Conservation (phyloP, 2,113 vertebrate genomes). For the Campylomormyrus tamandua region DNA sequence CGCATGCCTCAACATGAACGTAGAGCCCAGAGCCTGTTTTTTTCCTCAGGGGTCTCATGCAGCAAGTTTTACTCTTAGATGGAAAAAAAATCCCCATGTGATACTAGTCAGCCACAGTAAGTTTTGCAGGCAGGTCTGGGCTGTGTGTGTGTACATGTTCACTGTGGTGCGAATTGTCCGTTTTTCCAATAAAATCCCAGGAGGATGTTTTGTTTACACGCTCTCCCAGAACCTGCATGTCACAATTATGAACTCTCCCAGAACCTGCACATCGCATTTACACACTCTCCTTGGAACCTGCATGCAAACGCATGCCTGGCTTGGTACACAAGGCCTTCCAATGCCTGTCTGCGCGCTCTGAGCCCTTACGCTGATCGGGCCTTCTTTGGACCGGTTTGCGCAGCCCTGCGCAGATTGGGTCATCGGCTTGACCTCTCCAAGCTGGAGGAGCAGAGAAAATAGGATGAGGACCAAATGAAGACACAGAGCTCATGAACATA, state of each 20-base stretch:
- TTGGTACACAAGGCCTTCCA: background rate
- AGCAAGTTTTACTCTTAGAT: background rate
- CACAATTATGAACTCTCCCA: background rate
- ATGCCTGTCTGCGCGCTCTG: background rate
- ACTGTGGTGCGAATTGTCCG: background rate
- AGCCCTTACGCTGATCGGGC: background rate
- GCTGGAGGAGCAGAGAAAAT: background rate
- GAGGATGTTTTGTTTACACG: background rate
- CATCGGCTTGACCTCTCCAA: background rate
- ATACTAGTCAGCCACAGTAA: background rate
- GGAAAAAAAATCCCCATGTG: background rate
- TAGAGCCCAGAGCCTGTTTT: background rate
- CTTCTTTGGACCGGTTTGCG: background rate
- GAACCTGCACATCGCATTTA: background rate
- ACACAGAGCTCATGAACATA: no score
- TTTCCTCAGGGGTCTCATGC: background rate
- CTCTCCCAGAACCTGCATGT: background rate
- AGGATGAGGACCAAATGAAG: background rate
- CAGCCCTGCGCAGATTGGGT: background rate
- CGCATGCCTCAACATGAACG: background rate
- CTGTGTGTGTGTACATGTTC: background rate
- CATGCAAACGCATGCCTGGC: background rate
- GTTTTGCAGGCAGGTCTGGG: background rate
- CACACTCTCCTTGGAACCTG: background rate
- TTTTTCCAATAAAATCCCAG: background rate